Percentiles rank a stretch among this genome's conserved stretches.
Evolutionary conservation across 2,113 vertebrate genomes (phyloP).

Genomic region (Hypanus sabinus): DNA sequence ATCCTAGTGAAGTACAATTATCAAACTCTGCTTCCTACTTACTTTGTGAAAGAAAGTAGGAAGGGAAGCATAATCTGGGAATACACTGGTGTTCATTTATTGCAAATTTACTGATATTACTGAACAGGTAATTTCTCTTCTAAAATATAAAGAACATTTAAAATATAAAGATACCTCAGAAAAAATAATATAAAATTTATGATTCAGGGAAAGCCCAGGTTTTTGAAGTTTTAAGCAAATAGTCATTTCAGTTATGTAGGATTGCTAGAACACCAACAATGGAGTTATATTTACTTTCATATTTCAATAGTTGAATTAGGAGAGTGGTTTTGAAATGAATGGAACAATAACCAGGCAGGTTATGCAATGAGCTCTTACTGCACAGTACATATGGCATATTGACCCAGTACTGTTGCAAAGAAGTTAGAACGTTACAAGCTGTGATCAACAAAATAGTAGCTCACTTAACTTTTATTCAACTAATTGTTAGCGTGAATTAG

Average conservation of each 20-base stretch:
- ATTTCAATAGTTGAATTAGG: neutral
- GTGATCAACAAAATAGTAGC: neutral
- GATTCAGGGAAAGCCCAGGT: no score
- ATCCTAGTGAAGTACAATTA: slow-evolving; percentile 52
- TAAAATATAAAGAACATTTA: no score
- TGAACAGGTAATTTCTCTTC: no score
- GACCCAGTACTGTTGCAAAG: neutral
- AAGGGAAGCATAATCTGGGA: slow-evolving; percentile 46
- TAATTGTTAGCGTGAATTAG: neutral
- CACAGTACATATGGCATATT: neutral
- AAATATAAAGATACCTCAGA: no score
- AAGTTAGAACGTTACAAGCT: neutral
- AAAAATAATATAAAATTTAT: no score
- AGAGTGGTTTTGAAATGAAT: neutral
- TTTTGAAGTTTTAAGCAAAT: no score
- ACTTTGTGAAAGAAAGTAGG: slow-evolving; percentile 39
- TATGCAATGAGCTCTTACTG: neutral
- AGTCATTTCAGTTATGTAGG: no score
- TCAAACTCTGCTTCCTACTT: slow-evolving; percentile 51
- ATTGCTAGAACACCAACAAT: neutral
- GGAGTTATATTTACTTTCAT: neutral
- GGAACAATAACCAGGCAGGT: neutral
- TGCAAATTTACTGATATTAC: no score
- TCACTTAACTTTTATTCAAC: neutral
- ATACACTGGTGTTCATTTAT: slow-evolving; percentile 31